phyloP scores from a whole-genome alignment of 2,797 vertebrate species.

The Phrynocephalus forsythii region DNA sequence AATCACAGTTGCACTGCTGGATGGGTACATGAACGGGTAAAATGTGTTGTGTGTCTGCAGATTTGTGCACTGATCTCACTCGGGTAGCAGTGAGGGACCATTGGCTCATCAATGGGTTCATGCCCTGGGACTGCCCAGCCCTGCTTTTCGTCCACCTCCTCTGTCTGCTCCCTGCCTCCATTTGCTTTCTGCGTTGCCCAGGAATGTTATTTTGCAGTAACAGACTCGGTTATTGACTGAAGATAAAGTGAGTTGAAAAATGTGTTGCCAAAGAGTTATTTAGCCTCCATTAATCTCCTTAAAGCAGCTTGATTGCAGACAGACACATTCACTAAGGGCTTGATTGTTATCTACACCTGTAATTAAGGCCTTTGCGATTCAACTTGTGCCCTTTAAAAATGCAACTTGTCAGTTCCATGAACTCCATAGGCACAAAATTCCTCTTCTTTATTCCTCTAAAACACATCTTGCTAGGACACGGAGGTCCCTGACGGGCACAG shows the following conservation, averaged over 20 bases:
- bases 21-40: too few relatives aligned
- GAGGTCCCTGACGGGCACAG: conserved; percentile 61
- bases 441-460: conserved; percentile 14
- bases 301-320: conserved; percentile 42
- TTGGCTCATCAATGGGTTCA: too few relatives aligned
- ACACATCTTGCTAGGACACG: conserved; percentile 49
- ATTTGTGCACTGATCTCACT: too few relatives aligned
- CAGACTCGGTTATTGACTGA: conserved; percentile 23
- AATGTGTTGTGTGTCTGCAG: too few relatives aligned
- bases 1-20: too few relatives aligned
- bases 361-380: conserved; percentile 45
- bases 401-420: conserved; percentile 53
- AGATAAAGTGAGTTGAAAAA: conserved; percentile 25
- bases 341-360: conserved; percentile 41
- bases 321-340: conserved; percentile 39
- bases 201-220: conserved; percentile 43
- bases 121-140: too few relatives aligned
- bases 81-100: too few relatives aligned
- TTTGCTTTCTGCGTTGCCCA: conserved; percentile 3
- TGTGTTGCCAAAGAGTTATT: conserved; percentile 41
- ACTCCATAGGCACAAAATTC: neutral
- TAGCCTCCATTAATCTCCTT: conserved; percentile 46
- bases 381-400: conserved; percentile 33
- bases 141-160: neutral
- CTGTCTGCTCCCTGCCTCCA: neutral